These are phyloP conservation scores for Nomada lathburiana DNA, from an alignment of 2,888 invertebrate species.

Conservation along the genomic window DNA sequence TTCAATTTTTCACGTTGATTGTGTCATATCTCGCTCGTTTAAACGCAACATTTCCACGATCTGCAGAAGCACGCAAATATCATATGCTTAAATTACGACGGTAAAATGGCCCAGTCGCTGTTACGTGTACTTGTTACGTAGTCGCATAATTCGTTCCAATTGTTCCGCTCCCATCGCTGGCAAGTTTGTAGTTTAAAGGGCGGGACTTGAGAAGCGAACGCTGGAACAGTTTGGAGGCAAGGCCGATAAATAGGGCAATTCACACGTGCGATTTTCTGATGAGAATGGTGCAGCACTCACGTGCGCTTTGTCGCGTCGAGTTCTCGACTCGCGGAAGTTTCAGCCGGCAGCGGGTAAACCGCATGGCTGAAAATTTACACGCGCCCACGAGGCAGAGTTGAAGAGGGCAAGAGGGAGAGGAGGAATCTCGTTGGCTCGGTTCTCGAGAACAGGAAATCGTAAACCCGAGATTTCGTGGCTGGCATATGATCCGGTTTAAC, in stretches of 20 bases:
- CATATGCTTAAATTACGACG: too few species aligned
- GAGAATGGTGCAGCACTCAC: neutral
- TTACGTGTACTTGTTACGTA: conserved; percentile 11
- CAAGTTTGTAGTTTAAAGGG: conserved; percentile 16
- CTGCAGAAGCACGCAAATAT: too few species aligned
- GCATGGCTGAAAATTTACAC: conserved; percentile 26
- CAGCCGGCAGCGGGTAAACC: neutral
- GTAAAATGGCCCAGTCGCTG: neutral
- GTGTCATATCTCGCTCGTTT: neutral
- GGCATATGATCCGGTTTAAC: neutral
- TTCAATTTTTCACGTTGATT: neutral
- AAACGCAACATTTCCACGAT: neutral
- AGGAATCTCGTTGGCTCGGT: neutral
- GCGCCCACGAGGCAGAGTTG: neutral
- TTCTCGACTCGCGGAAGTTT: conserved; percentile 9
- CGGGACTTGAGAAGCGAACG: conserved; percentile 12
- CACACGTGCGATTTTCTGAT: conserved; percentile 20
- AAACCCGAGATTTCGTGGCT: conserved; percentile 10
- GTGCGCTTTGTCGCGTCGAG: neutral
- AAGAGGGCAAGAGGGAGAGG: neutral
- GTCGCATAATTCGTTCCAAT: conserved; percentile 26
- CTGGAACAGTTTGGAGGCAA: conserved; percentile 9
- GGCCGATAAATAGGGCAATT: conserved; percentile 25
- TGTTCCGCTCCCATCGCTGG: conserved; percentile 1
- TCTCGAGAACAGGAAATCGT: conserved; percentile 24